Conservation (phyloP, 2,888 invertebrate genomes). For the Odiellus spinosus region DNA sequence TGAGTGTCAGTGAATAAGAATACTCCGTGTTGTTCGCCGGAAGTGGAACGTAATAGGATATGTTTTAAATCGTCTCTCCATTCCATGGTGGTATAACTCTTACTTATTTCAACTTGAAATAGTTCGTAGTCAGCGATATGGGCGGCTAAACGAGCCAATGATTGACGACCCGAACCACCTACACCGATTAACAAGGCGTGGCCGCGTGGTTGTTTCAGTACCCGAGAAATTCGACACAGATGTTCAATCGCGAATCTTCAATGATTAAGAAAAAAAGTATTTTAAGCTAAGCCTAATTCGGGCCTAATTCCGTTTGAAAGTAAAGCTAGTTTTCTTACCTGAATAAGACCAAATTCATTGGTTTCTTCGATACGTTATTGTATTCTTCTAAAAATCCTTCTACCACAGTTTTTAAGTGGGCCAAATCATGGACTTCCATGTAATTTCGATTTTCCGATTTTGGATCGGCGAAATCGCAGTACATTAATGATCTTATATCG, state of each 20-base stretch:
- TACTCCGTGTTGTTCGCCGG: slow-evolving; percentile 68
- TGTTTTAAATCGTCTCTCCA: slow-evolving; percentile 84
- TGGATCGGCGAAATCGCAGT: slow-evolving; percentile 88
- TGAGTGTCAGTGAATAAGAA: slow-evolving; percentile 83
- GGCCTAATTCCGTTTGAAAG: too few species aligned
- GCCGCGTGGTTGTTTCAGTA: slow-evolving; percentile 77
- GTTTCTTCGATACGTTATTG: slow-evolving; percentile 89
- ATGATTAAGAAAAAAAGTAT: background rate
- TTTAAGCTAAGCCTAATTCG: background rate
- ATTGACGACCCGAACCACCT: slow-evolving; percentile 84
- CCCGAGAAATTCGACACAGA: slow-evolving; percentile 42
- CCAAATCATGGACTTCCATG: slow-evolving; percentile 69
- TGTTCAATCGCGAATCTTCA: slow-evolving; percentile 35
- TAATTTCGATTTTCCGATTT: slow-evolving; percentile 78
- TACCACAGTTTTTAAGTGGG: slow-evolving; percentile 59
- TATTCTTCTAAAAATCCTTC: slow-evolving; percentile 77
- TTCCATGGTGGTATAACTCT: slow-evolving; percentile 62
- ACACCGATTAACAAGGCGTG: slow-evolving; percentile 80
- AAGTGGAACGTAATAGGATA: slow-evolving; percentile 60
- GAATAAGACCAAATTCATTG: slow-evolving; percentile 85
- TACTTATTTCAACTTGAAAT: slow-evolving; percentile 70
- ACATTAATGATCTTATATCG: slow-evolving; percentile 69
- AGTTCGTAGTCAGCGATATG: slow-evolving; percentile 86
- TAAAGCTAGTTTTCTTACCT: slow-evolving; percentile 40
- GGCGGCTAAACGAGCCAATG: slow-evolving; percentile 71